Evolutionary conservation across 2,113 vertebrate genomes (phyloP), one percentile per base, ranked within the genome.

Genomic region (Tringa solitaria): DNA sequence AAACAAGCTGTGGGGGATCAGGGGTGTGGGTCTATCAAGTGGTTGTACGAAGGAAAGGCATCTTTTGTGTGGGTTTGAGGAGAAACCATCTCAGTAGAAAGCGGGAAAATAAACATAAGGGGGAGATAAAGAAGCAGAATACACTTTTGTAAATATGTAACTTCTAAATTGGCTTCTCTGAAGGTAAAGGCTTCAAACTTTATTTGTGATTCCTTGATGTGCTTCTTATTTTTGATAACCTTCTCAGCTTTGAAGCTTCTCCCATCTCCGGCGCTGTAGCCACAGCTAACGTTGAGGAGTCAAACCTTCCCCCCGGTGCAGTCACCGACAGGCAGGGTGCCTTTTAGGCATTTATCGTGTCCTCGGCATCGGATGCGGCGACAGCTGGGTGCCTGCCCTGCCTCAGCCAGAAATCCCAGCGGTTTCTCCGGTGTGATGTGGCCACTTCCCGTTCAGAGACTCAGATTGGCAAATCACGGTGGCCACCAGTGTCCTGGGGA

Each of bases 271-370:
- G 32, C 19, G 32, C 54, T 33, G 32, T 12, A 33, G 51, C 53
- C 53, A 3, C 57, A 30, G 72, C 16, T 33, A 2, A n/a, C 2
- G 2, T 21, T 35, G 3, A 15, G 1, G 54, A 13, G 17, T 23
- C 30, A 20, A 2, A 11, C 15, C 35, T 5, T 6, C 17, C 22
- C 21, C 9, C 19, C 0, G 8, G 23, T 2, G 41, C 5, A 14
- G 67, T 15, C 53, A 6, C 46, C 7, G 32, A 14, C 21, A 8
- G 57, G 35, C 59, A 5, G 48, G 15, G 2, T 28, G 35, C 30
- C 45, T 26, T 51, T 50, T 32, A 3, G 68, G 45, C 4, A 2
- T 14, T 43, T 7, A 2, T 15, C 13, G 0, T 1, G 12, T 23
- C 46, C 24, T 15, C 6, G 3, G 18, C 35, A 4, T 59, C 30